A percentile compares a stretch with the other conserved stretches of the same genome.
Conservation (phyloP, 2,888 invertebrate genomes). For the Chorisops tibialis region DNA sequence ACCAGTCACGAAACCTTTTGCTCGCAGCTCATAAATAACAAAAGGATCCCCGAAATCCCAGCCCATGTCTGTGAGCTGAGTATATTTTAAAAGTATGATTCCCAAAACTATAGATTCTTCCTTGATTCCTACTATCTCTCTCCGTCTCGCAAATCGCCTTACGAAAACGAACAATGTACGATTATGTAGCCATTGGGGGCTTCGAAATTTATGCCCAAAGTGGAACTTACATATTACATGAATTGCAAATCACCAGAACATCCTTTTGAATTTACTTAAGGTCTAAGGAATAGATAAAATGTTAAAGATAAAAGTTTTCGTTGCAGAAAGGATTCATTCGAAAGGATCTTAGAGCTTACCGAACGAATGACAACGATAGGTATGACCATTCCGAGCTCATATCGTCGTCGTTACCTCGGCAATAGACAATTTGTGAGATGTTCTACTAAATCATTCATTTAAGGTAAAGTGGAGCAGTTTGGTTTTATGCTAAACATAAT, state of each 20-base stretch:
- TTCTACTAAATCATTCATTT: constrained; percentile 12
- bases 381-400: no score
- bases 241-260: constrained; percentile 5
- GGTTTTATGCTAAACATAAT: constrained; percentile 1
- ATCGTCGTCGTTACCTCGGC: neutral
- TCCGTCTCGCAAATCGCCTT: no score
- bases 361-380: no score
- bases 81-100: no score
- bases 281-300: neutral
- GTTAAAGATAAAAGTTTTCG: constrained; percentile 1
- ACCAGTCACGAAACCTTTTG: no score
- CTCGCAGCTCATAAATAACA: no score
- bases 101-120: no score
- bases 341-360: neutral
- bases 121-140: no score
- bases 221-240: constrained; percentile 10
- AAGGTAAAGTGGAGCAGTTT: constrained; percentile 4
- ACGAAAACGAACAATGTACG: no score
- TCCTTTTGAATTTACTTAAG: constrained; percentile 9
- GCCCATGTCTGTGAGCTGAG: no score
- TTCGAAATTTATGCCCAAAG: neutral
- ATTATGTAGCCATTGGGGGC: no score
- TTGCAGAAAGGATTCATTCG: neutral
- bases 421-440: constrained; percentile 15
- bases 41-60: no score